phyloP scores from a whole-genome alignment of 1,140 invertebrate genomes.

The Drosophila carrolli region DNA sequence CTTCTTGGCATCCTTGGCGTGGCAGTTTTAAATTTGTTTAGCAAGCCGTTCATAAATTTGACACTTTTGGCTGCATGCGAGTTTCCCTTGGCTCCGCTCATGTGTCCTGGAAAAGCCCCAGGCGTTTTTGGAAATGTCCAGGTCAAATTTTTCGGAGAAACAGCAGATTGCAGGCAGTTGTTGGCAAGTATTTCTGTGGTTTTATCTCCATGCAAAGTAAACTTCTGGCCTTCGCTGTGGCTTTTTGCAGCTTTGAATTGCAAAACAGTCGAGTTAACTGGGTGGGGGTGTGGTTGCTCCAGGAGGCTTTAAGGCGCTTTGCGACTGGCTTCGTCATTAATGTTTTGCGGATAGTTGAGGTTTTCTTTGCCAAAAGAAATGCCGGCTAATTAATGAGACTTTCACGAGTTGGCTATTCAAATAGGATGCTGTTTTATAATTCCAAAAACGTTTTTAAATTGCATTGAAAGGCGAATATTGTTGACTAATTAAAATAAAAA shows the following conservation, averaged over 20 bases:
- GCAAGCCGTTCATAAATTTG: constrained; percentile 81
- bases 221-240: constrained; percentile 64
- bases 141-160: constrained; percentile 14
- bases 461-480: too few relatives aligned
- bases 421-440: constrained; percentile 11
- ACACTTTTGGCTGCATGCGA: constrained; percentile 70
- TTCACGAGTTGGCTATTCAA: constrained; percentile 18
- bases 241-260: constrained; percentile 58
- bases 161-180: constrained; percentile 33
- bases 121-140: constrained; percentile 10
- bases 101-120: constrained; percentile 18
- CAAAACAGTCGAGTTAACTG: constrained; percentile 57
- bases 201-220: constrained; percentile 80
- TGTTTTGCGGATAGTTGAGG: constrained; percentile 35
- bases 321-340: constrained; percentile 12
- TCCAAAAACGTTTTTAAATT: too few relatives aligned
- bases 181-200: constrained; percentile 75
- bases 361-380: constrained; percentile 35
- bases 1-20: constrained; percentile 19
- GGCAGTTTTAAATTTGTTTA: constrained; percentile 70
- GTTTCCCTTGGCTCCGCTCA: neutral
- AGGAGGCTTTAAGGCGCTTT: constrained; percentile 2
- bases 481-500: too few relatives aligned
- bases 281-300: neutral
- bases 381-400: constrained; percentile 42